These are phyloP conservation scores for Coptodon rendalli DNA, from an alignment of 2,113 vertebrate species.

Conservation along the genomic window DNA sequence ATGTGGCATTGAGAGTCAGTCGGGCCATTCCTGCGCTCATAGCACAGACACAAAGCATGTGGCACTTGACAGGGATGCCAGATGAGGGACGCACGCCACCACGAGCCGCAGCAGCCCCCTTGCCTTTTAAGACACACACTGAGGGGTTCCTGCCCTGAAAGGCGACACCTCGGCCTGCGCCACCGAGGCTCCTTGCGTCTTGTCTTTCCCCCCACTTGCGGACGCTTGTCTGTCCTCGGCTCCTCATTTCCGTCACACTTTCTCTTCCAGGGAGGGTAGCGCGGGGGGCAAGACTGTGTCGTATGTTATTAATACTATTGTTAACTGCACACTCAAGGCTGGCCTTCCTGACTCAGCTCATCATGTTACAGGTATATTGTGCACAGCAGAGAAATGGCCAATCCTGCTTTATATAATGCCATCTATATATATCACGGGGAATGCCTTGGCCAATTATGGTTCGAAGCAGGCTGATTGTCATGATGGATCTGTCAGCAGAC, in stretches of 20 bases:
- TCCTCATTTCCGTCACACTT: constrained; percentile 57
- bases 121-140: constrained; percentile 51
- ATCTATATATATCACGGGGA: constrained; percentile 56
- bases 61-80: constrained; percentile 55
- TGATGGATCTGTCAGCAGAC: neutral
- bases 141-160: constrained; percentile 50
- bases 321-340: constrained; percentile 66
- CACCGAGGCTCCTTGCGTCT: constrained; percentile 44
- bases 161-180: constrained; percentile 45
- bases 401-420: constrained; percentile 49
- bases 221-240: constrained; percentile 63
- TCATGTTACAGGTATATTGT: constrained; percentile 64
- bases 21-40: constrained; percentile 35
- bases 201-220: constrained; percentile 60
- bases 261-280: neutral
- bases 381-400: constrained; percentile 44
- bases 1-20: constrained; percentile 45
- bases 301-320: constrained; percentile 70
- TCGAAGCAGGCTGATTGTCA: constrained; percentile 1
- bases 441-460: constrained; percentile 53
- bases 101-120: constrained; percentile 3
- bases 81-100: constrained; percentile 23
- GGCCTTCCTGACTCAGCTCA: constrained; percentile 43
- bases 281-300: neutral
- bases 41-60: constrained; percentile 64